A percentile compares a stretch with the other conserved stretches of the same genome.
Conservation (phyloP, 2,113 vertebrate genomes). For the Xiphophorus hellerii region DNA sequence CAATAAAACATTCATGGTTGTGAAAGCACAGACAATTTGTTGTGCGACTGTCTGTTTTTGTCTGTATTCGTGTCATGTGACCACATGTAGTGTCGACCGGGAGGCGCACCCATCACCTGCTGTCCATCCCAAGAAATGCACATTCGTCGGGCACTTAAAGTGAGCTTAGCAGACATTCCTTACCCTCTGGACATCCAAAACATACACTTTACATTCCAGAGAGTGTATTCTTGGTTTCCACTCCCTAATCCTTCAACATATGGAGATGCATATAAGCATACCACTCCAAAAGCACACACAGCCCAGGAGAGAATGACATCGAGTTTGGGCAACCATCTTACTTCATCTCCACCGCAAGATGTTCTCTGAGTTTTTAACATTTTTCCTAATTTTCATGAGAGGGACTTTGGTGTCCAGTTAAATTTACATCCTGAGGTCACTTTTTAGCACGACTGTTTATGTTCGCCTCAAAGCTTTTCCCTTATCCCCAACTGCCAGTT, state of each 20-base stretch:
- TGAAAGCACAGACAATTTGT: constrained; percentile 3
- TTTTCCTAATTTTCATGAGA: background rate
- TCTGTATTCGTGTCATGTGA: background rate
- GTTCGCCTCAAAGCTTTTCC: constrained; percentile 5
- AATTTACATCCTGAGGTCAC: constrained; percentile 30
- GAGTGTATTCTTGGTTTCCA: constrained; percentile 72
- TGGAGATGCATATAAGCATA: constrained; percentile 63
- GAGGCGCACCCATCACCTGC: constrained; percentile 67
- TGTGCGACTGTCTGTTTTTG: constrained; percentile 2
- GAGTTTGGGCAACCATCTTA: background rate
- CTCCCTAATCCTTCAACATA: constrained; percentile 69
- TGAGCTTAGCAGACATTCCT: constrained; percentile 65
- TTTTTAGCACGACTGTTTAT: background rate
- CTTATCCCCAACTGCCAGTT: constrained; percentile 22
- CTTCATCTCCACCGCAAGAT: constrained; percentile 1
- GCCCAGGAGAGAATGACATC: constrained; percentile 26
- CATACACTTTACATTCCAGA: constrained; percentile 72
- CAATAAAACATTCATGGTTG: constrained; percentile 43
- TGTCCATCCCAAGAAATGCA: constrained; percentile 52
- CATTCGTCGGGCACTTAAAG: constrained; percentile 54
- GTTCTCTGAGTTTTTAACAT: constrained; percentile 1
- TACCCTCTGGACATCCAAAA: constrained; percentile 53
- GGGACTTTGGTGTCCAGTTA: constrained; percentile 9
- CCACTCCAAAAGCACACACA: constrained; percentile 24
- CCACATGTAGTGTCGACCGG: constrained; percentile 33